phyloP scores from a whole-genome alignment of 1,140 invertebrate species.

The Meloidogyne chitwoodi region DNA sequence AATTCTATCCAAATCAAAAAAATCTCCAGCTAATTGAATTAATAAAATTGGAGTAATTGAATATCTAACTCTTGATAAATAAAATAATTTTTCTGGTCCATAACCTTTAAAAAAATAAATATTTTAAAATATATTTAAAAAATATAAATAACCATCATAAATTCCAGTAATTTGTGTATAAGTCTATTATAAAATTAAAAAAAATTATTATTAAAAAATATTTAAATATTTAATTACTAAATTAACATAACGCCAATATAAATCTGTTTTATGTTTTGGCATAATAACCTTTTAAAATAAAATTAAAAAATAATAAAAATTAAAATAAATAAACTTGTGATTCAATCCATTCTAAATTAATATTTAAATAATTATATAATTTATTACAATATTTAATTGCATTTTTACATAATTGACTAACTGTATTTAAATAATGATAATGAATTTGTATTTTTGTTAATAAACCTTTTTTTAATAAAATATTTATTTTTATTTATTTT shows the following conservation, averaged over 20 bases:
- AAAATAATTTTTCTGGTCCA: constrained; percentile 5
- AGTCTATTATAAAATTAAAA: background rate
- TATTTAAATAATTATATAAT: constrained; percentile 38
- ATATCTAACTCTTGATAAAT: constrained; percentile 43
- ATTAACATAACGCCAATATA: constrained; percentile 52
- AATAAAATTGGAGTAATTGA: constrained; percentile 46
- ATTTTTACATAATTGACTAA: constrained; percentile 42
- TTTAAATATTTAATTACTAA: constrained; percentile 54
- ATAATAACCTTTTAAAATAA: constrained; percentile 11
- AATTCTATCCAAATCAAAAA: constrained; percentile 51
- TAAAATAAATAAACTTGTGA: constrained; percentile 9
- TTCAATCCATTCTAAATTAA: constrained; percentile 52
- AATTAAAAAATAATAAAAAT: background rate
- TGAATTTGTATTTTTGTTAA: constrained; percentile 55
- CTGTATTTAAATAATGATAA: constrained; percentile 53
- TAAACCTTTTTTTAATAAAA: constrained; percentile 24
- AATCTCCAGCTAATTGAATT: constrained; percentile 55
- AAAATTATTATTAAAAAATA: constrained; percentile 21
- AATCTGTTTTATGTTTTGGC: constrained; percentile 34
- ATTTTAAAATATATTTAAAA: background rate
- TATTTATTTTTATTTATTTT: background rate
- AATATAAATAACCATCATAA: background rate
- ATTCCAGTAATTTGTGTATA: background rate
- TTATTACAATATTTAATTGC: constrained; percentile 45
- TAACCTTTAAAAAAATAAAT: background rate